Evolutionary conservation across 2,113 vertebrate species (phyloP), one percentile per base, ranked within the genome.

Genomic region (Actenoides hombroni): DNA sequence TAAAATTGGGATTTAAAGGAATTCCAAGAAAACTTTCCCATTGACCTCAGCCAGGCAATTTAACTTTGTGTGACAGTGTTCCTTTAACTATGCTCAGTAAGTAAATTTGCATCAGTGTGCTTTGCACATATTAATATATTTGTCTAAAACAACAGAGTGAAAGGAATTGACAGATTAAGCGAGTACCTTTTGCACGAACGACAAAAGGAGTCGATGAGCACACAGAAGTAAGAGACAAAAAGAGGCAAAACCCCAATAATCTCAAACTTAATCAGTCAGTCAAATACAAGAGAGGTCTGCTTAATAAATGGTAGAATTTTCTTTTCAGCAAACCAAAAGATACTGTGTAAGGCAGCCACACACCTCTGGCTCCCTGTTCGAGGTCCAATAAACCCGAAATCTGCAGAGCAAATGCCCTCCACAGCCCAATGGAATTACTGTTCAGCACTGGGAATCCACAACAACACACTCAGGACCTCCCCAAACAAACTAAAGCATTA

Each of bases 101-200:
- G 65, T 17, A 82, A 67, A 74, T 95, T 42, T 88, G 82, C 51
- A 89, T 79, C 83, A 63, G 54, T 12, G 9, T 71, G 46, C 86
- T 59, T 77, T 83, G 57, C 57, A 70, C 70, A 35, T 65, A 42
- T 59, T 59, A 81, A 92, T 68, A 51, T 61, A 93, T 91, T 94
- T 96, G 76, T 93, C 96, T 94, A 85, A 95, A 94, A 79, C 89
- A 95, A 91, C 78, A 88, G 51, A 92, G 91, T 74, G 92, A 94
- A 92, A 91, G 78, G 81, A 94, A 96, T 79, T 44, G 57, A 95
- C 86, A 93, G 88, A 95, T 93, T 83, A 92, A 94, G 80, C 1
- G 1, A 92, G 79, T 63, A 63, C 56, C 82, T 90, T 97, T 91
- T 84, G 69, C 54, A 65, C 6, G 44, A 78, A 68, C 10, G 15